A percentile compares a stretch with the other conserved stretches of the same genome.
phyloP scores from a whole-genome alignment of 2,888 invertebrate species.

The Limenitis camilla region DNA sequence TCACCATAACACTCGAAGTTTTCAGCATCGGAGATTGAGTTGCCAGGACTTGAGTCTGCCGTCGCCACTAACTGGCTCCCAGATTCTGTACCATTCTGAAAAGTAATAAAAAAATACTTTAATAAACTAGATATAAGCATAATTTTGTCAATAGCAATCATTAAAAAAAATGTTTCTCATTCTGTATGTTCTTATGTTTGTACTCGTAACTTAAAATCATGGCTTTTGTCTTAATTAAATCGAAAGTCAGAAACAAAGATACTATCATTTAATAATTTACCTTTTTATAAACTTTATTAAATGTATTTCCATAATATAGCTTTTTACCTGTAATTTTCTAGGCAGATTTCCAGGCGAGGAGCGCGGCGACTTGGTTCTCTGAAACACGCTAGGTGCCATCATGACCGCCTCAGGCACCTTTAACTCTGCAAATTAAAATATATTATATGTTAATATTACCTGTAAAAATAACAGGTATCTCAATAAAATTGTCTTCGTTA shows the following conservation, averaged over 20 bases:
- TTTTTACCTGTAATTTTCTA: constrained; percentile 60
- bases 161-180: no score
- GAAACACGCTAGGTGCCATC: constrained; percentile 76
- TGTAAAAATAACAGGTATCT: no score
- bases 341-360: constrained; percentile 59
- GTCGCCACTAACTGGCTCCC: constrained; percentile 52
- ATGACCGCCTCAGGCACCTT: constrained; percentile 62
- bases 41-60: constrained; percentile 70
- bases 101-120: constrained; percentile 19
- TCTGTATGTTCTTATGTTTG: no score
- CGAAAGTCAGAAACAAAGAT: no score
- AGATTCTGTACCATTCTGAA: constrained; percentile 59
- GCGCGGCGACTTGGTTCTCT: constrained; percentile 67
- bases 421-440: constrained; percentile 47
- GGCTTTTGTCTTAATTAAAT: no score
- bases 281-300: no score
- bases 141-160: no score
- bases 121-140: background rate
- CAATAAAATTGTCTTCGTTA: background rate
- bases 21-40: constrained; percentile 83
- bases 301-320: background rate
- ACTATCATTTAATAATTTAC: no score
- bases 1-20: constrained; percentile 88
- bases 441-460: no score
- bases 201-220: no score